These are phyloP conservation scores for Cettia cetti DNA, from an alignment of 2,113 vertebrate species.

Conservation along the genomic window DNA sequence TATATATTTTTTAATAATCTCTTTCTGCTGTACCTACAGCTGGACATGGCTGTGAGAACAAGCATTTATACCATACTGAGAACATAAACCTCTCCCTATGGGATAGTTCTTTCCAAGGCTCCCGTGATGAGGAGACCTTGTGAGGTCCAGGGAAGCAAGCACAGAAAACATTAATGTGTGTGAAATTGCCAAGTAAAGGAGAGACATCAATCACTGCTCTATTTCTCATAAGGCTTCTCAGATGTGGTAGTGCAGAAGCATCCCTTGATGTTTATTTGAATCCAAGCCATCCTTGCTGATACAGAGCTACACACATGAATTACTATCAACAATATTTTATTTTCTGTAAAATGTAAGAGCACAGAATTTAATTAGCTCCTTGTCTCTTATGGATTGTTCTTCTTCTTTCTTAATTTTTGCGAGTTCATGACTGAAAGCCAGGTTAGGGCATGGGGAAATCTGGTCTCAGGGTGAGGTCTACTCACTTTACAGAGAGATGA, in stretches of 20 bases:
- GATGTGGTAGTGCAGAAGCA: not conserved
- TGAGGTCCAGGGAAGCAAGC: not conserved
- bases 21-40: not conserved
- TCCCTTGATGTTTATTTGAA: not conserved
- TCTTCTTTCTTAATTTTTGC: not conserved
- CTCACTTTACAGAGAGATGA: not conserved
- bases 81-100: not conserved
- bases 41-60: not conserved
- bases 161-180: not conserved
- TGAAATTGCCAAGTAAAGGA: not conserved
- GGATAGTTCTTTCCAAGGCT: not conserved
- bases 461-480: not conserved
- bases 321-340: not conserved
- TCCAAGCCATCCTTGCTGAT: not conserved
- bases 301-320: not conserved
- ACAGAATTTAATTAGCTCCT: not conserved
- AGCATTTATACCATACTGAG: not conserved
- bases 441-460: not conserved
- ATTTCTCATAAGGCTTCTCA: not conserved
- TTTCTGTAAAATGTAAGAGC: not conserved
- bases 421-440: not conserved
- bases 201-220: not conserved
- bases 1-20: not conserved
- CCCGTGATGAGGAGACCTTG: not conserved
- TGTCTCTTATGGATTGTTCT: not conserved